phyloP scores from a whole-genome alignment of 2,797 vertebrate species.

The Microtus californicus region DNA sequence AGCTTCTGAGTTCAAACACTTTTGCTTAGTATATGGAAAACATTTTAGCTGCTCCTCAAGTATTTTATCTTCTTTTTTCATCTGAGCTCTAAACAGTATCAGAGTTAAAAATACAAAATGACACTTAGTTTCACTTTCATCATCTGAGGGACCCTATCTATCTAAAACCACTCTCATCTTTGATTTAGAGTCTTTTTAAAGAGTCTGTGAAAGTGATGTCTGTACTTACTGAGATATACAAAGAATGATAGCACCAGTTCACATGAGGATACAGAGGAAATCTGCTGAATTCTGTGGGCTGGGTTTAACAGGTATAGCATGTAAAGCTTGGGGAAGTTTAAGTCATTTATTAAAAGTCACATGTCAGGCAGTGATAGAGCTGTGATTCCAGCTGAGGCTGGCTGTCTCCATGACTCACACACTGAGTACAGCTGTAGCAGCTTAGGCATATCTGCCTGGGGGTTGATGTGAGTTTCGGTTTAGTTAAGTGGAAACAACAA shows the following conservation, averaged over 20 bases:
- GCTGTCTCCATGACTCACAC: not conserved
- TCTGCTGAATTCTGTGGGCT: not conserved
- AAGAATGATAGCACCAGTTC: not conserved
- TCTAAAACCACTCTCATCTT: not conserved
- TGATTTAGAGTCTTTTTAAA: conserved; percentile 41
- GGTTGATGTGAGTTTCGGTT: not conserved
- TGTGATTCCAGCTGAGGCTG: conserved; percentile 10
- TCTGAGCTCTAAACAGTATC: not conserved
- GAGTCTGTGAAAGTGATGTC: not conserved
- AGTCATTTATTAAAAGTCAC: conserved; percentile 11
- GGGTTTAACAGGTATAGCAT: not conserved
- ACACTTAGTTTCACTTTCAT: conserved; percentile 15
- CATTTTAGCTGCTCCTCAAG: not conserved
- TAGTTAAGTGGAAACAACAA: not conserved
- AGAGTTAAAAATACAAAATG: not conserved
- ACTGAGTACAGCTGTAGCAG: not conserved
- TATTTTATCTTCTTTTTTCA: not conserved
- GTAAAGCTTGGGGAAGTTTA: conserved; percentile 23
- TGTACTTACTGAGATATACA: not conserved
- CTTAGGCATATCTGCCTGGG: not conserved
- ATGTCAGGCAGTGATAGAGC: not conserved
- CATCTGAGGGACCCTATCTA: not conserved
- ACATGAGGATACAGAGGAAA: not conserved
- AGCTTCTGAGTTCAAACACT: not conserved
- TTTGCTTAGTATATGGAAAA: not conserved